Evolutionary conservation across 2,797 vertebrate species (phyloP), one percentile per base, ranked within the genome.

Genomic region (Meriones psammophilus): DNA sequence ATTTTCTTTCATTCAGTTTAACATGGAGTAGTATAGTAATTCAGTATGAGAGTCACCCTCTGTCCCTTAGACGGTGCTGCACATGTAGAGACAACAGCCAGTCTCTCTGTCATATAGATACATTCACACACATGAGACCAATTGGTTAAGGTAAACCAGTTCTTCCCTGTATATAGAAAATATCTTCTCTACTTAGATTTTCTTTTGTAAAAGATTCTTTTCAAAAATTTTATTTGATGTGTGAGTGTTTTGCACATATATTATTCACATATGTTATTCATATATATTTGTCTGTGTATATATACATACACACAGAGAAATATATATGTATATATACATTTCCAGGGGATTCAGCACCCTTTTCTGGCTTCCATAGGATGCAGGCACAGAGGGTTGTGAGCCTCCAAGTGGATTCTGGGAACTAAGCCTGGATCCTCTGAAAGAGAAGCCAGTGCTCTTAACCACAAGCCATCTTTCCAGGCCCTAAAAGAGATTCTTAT

Each of bases 1-100:
- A 46, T 80, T 90, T 92, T 92, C 46, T 92, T 89, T 76, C 2
- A 81, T 93, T 88, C 88, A 77, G 81, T 77, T 86, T 60, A 56
- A 56, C 56, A 58, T 87, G 26, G 26, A 12, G 8, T 17, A 56
- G 62, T 46, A 3, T 92, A 64, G 74, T 60, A 92, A 88, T 76
- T 56, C 86, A 76, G 80, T 76, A 68, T 74, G n/a, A 69, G 7
- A 71, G 68, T 93, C 81, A 69, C 24, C 81, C 81, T 94, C 71
- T 92, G 24, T 78, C n/a, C 58, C 36, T 84, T n/a, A 86, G 24
- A 83, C 3, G 71, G n/a, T 78, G n/a, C 18, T 74, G 18, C 36
- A 50, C 10, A 68, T 12, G 14, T 20, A 68, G 30, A 83, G 9
- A 81, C 24, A 36, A 42, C 64, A 30, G 1, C 89, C 62, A 90